phyloP scores from a whole-genome alignment of 2,113 vertebrate genomes.

The Odocoileus virginianus region DNA sequence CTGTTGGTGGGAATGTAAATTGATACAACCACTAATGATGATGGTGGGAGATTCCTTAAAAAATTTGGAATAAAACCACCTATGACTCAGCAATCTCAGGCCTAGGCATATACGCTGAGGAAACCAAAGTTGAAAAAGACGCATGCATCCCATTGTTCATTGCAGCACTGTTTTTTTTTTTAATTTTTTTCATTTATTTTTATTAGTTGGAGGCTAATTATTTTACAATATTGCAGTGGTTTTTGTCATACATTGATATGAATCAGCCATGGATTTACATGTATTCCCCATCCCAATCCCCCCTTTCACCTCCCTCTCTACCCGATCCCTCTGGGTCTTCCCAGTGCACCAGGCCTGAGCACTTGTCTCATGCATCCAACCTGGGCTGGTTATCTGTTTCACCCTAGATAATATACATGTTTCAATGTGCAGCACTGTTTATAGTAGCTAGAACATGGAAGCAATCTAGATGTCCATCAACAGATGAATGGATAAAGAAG shows the following conservation, averaged over 20 bases:
- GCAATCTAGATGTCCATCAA: neutral
- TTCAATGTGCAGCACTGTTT: neutral
- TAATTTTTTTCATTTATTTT: too few relatives aligned
- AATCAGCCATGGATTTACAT: too few relatives aligned
- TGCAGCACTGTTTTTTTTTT: neutral
- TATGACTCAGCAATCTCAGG: neutral
- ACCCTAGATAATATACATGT: too few relatives aligned
- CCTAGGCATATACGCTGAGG: neutral
- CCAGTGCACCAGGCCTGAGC: too few relatives aligned
- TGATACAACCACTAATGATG: neutral
- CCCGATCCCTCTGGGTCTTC: too few relatives aligned
- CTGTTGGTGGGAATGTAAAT: neutral
- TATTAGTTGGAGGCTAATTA: too few relatives aligned
- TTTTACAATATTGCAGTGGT: too few relatives aligned
- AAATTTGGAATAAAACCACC: neutral
- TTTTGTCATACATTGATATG: too few relatives aligned
- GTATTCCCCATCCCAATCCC: too few relatives aligned
- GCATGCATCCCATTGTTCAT: neutral
- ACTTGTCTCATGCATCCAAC: too few relatives aligned
- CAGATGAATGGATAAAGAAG: neutral
- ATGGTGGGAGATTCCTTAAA: neutral
- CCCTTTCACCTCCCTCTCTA: too few relatives aligned
- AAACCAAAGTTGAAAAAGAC: neutral
- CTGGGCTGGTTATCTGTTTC: too few relatives aligned
- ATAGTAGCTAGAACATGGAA: neutral